Evolutionary conservation across 2,888 invertebrate genomes (phyloP).

Genomic region (Nineta flava): DNA sequence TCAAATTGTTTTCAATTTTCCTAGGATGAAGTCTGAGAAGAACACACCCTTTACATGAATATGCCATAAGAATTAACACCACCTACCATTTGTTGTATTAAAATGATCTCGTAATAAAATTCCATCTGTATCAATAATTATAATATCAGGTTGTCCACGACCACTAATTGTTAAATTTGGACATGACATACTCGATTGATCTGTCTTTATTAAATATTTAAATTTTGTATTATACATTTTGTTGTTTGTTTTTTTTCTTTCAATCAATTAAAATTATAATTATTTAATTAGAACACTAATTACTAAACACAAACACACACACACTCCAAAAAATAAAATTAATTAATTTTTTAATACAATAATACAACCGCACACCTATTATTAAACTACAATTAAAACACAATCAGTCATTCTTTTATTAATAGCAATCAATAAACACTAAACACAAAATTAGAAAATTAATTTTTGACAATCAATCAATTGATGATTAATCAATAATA

Average conservation of each 20-base stretch:
- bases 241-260: background rate
- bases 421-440: too few relatives aligned
- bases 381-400: too few relatives aligned
- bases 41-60: background rate
- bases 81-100: background rate
- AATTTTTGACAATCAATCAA: too few relatives aligned
- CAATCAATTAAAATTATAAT: background rate
- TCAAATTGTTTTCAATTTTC: too few relatives aligned
- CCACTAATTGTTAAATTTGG: conserved; percentile 4
- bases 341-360: too few relatives aligned
- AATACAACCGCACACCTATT: too few relatives aligned
- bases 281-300: background rate
- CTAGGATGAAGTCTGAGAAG: background rate
- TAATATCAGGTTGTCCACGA: conserved; percentile 1
- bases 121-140: conserved; percentile 1
- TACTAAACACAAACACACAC: too few relatives aligned
- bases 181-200: conserved; percentile 1
- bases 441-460: too few relatives aligned
- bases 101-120: background rate
- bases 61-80: background rate
- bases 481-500: too few relatives aligned
- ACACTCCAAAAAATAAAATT: too few relatives aligned
- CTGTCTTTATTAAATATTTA: background rate
- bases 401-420: too few relatives aligned
- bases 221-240: background rate